Evolutionary conservation across 2,113 vertebrate genomes (phyloP), one percentile per base, ranked within the genome.

Genomic region (Mus pahari): DNA sequence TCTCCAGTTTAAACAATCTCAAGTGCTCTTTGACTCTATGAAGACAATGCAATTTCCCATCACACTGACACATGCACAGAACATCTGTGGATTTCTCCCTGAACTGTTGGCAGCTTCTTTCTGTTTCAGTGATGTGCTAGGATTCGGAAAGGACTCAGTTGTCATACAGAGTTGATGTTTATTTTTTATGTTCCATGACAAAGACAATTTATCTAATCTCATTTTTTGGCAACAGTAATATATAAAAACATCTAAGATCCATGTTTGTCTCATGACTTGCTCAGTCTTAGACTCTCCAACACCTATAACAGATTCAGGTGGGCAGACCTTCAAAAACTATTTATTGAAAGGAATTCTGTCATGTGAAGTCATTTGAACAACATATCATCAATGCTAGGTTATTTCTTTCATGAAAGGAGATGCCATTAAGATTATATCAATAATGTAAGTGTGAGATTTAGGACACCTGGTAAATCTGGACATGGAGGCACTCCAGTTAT

Each of bases 161-260:
- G 45, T 90, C n/a, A 39, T 28, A 8, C 42, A 90, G 2, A 13
- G 58, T 88, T 64, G 28, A 81, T 90, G 36, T 70, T 93, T 62
- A 75, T 73, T 93, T 93, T 45, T 74, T 84, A 75, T 92, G 58
- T 81, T 95, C 66, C 19, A 75, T 89, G 17, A 62, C 62, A 91
- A 96, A 89, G 62, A 39, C 33, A 96, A 93, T 79, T 95, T 91
- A 96, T 19, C 39, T 90, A n/a, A 94, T 81, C 22, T 77, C 36
- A 10, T 78, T 86, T 93, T 93, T 64, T n/a, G 31, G 68, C 66
- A 94, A 81, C 22, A 88, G 64, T 82, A 86, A 86, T 31, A 22
- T 39, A 70, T 74, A 79, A 95, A 96, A 73, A 31, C 36, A 64
- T 91, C 62, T 89, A 31, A 95, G 48, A 86, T 91, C 88, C 45